phyloP scores from a whole-genome alignment of 2,797 vertebrate genomes.

The Liparis tanakae region DNA sequence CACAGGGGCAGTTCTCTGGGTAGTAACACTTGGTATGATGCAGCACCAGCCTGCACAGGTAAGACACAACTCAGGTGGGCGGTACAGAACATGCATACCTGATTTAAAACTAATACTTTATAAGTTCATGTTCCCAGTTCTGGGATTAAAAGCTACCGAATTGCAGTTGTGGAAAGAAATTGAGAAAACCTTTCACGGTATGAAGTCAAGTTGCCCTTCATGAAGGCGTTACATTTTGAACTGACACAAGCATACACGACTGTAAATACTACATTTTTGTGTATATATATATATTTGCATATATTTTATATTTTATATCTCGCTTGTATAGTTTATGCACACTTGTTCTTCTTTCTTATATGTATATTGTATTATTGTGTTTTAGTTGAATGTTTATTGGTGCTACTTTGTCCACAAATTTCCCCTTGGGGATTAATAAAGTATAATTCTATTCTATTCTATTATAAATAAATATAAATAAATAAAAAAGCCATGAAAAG shows the following conservation, averaged over 20 bases:
- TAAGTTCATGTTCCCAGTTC: background rate
- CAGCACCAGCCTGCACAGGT: conserved; percentile 78
- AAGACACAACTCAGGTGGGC: conserved; percentile 32
- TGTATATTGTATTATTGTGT: too few relatives aligned
- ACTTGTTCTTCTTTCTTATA: too few relatives aligned
- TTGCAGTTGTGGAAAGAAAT: background rate
- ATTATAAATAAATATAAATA: too few relatives aligned
- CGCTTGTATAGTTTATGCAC: too few relatives aligned
- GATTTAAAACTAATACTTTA: background rate
- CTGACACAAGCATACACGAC: conserved; percentile 4
- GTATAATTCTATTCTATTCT: too few relatives aligned
- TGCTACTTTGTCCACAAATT: too few relatives aligned
- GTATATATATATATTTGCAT: too few relatives aligned
- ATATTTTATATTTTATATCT: too few relatives aligned
- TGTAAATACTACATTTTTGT: too few relatives aligned
- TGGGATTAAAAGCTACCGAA: background rate
- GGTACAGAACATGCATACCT: conserved; percentile 4
- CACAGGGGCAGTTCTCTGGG: conserved; percentile 96
- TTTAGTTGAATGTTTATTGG: too few relatives aligned
- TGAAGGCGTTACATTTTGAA: background rate
- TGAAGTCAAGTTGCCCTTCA: background rate
- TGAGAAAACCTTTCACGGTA: background rate
- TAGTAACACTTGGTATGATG: conserved; percentile 91
- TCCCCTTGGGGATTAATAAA: too few relatives aligned
- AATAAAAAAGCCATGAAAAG: background rate